Base-by-base conservation (phyloP, 2,113 vertebrate species). In the Indicator maculatus region DNA sequence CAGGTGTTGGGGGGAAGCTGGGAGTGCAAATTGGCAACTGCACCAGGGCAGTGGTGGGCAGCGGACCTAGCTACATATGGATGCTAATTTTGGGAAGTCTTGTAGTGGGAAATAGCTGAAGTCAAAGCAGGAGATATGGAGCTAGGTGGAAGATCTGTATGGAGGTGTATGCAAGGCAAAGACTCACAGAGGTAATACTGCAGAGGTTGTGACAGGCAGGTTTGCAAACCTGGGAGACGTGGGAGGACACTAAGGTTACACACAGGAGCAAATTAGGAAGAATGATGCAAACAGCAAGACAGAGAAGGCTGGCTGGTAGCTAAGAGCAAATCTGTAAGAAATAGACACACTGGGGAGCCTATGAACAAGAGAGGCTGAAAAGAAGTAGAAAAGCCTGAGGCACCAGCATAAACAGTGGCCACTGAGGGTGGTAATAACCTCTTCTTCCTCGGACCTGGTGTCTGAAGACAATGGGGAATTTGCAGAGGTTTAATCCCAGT, bases 181-280 rank as follows among this genome's bases (percentile, higher is more conserved):
- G 76, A 85, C 91, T 83, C 79, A 92, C 61, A 24, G 4, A 93
- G 86, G 93, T 90, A 93, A 65, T 95, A 88, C 33, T 90, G 93
- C 90, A 93, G 95, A 86, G 93, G 94, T 88, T 90, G 91, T 95
- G 94, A 95, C 80, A 94, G 90, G 90, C 94, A 96, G 93, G 95
- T 97, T 95, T 97, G 94, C 95, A 96, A 96, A 97, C 94, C 95
- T 53, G 70, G 70, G 70, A 94, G 92, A 69, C 1, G 92, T 96
- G 86, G 95, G 96, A 97, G 96, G 91, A 94, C 88, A 73, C 77
- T 55, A 88, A 88, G 91, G 93, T 94, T 97, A 94, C 83, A 95
- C 63, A 82, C 2, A 81, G 76, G 58, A 89, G 82, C 74, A 95
- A 95, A 78, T 58, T 61, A 90, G 84, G 76, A 93, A 95, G 76